These are phyloP conservation scores for Uria aalge DNA, from an alignment of 2,113 vertebrate species.

Conservation along the genomic window DNA sequence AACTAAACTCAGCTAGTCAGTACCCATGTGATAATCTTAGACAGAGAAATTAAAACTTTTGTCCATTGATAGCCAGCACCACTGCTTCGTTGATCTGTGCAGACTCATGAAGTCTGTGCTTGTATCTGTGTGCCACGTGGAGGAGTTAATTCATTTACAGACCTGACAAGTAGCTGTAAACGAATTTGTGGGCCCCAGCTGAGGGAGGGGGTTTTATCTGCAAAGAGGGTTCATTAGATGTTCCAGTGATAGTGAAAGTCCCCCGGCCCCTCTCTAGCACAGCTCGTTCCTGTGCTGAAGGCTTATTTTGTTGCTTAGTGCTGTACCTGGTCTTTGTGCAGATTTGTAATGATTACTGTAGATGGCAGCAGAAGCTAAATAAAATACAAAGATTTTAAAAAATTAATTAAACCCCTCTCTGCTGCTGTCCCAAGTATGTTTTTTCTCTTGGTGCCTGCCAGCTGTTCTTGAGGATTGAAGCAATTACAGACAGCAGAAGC, in stretches of 20 bases:
- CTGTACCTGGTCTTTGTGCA: neutral
- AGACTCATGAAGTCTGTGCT: neutral
- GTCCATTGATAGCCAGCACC: neutral
- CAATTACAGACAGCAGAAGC: neutral
- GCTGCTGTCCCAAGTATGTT: neutral
- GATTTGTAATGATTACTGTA: conserved; percentile 64
- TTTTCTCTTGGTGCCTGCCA: neutral
- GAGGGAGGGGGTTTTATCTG: neutral
- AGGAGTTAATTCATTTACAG: neutral
- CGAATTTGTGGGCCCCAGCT: neutral
- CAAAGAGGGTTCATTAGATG: neutral
- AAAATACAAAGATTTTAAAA: conserved; percentile 34
- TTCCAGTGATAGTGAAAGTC: neutral
- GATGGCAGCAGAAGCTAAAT: conserved; percentile 76
- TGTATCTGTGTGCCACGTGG: neutral
- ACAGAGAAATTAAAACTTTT: neutral
- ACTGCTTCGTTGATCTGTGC: neutral
- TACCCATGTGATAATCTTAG: no score
- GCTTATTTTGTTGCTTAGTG: neutral
- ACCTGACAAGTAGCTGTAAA: neutral
- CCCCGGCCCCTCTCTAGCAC: neutral
- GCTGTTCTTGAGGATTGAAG: neutral
- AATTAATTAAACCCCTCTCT: neutral
- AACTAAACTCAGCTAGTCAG: neutral
- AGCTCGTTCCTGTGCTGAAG: neutral